Evolutionary conservation across 2,113 vertebrate species (phyloP).

Genomic region (Ochotona curzoniae): DNA sequence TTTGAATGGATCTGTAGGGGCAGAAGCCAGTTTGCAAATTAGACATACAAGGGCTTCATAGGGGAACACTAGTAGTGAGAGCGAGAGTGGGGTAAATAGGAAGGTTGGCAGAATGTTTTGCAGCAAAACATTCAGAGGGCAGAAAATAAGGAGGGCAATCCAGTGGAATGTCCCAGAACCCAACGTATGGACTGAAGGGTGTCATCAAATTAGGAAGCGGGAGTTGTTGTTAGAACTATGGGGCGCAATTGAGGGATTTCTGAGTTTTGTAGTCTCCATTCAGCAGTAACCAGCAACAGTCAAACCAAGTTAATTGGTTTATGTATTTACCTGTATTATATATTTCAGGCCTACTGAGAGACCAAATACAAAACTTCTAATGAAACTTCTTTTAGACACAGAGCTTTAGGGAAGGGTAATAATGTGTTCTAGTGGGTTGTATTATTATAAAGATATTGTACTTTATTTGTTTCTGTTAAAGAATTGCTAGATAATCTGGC

Average conservation of each 20-base stretch:
- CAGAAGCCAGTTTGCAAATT: not conserved
- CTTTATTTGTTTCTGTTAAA: not conserved
- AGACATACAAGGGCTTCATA: not conserved
- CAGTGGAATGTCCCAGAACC: not conserved
- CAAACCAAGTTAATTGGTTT: not conserved
- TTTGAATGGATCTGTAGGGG: not conserved
- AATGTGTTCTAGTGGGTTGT: not conserved
- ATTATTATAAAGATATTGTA: not conserved
- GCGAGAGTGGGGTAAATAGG: no score
- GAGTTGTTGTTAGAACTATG: not conserved
- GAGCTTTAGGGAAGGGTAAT: not conserved
- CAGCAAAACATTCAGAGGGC: not conserved
- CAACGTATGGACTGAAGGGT: not conserved
- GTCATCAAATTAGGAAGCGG: not conserved
- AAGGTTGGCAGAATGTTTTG: not conserved
- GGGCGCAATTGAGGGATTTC: not conserved
- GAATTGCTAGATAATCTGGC: not conserved
- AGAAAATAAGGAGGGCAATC: not conserved
- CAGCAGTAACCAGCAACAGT: not conserved
- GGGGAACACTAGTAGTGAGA: not conserved
- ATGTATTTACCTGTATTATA: not conserved
- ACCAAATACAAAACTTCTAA: not conserved
- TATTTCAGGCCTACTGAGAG: not conserved
- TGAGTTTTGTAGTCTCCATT: not conserved
- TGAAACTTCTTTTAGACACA: constrained; percentile 25